Percentiles rank a stretch among this genome's conserved stretches.
Evolutionary conservation across 1,140 invertebrate genomes (phyloP).

Genomic region (Bombus superbus): DNA sequence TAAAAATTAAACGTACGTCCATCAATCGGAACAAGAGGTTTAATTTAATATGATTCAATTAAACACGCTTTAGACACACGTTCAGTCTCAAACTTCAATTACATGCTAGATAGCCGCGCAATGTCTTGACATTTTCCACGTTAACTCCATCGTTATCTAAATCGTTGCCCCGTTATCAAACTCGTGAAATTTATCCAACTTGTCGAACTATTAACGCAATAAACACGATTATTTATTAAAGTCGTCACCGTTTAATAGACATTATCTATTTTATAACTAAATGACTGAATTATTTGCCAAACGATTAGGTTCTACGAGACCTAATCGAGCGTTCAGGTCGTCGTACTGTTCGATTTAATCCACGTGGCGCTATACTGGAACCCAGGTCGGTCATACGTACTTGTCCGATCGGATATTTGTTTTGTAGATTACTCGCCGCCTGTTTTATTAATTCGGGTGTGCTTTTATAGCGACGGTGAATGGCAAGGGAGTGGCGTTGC

Average conservation of each 20-base stretch:
- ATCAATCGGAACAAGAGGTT: neutral
- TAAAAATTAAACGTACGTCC: neutral
- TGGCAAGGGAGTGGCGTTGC: neutral
- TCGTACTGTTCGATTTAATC: constrained; percentile 13
- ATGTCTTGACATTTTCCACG: neutral
- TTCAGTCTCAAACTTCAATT: neutral
- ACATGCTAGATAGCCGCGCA: neutral
- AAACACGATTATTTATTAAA: constrained; percentile 2
- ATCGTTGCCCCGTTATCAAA: too few relatives aligned
- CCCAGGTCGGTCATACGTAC: neutral
- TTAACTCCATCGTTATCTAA: too few relatives aligned
- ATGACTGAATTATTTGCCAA: neutral
- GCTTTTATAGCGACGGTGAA: constrained; percentile 15
- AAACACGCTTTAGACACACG: neutral
- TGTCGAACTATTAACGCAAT: neutral
- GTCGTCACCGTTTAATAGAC: neutral
- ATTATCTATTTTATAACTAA: neutral
- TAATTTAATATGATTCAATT: neutral
- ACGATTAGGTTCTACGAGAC: neutral
- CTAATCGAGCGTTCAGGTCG: too few relatives aligned
- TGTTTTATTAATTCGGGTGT: constrained; percentile 21
- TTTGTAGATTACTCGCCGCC: neutral
- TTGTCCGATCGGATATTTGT: constrained; percentile 6
- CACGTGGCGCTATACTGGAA: neutral
- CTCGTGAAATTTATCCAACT: neutral